Evolutionary conservation across 2,113 vertebrate genomes (phyloP).

Genomic region (Tyto alba): DNA sequence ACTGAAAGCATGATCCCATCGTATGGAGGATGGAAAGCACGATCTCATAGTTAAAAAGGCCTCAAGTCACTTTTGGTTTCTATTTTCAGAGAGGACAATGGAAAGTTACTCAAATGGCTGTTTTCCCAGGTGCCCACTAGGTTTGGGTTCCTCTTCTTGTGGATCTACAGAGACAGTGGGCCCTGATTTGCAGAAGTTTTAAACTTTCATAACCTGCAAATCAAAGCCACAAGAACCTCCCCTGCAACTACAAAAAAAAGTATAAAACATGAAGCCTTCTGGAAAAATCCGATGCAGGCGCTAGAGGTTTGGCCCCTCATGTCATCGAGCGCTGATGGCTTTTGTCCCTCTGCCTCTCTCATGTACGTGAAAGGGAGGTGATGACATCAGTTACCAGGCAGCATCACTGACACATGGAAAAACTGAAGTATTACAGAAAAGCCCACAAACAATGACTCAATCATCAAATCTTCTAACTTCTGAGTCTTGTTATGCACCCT

Average conservation of each 20-base stretch:
- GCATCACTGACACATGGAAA: neutral
- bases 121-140: neutral
- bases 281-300: neutral
- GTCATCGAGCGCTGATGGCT: neutral
- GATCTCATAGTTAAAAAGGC: neutral
- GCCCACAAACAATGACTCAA: neutral
- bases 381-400: neutral
- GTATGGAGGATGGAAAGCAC: neutral
- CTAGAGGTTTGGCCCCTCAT: neutral
- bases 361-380: neutral
- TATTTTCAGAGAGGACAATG: neutral
- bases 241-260: neutral
- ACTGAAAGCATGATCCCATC: neutral
- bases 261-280: neutral
- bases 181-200: neutral
- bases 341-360: neutral
- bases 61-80: neutral
- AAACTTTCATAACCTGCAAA: neutral
- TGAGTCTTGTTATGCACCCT: neutral
- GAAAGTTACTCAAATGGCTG: neutral
- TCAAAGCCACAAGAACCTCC: neutral
- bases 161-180: accelerated
- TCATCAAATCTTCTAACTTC: neutral
- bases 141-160: neutral
- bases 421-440: neutral